Evolutionary conservation across 2,888 invertebrate species (phyloP).

Genomic region (Drosophila quinaria): DNA sequence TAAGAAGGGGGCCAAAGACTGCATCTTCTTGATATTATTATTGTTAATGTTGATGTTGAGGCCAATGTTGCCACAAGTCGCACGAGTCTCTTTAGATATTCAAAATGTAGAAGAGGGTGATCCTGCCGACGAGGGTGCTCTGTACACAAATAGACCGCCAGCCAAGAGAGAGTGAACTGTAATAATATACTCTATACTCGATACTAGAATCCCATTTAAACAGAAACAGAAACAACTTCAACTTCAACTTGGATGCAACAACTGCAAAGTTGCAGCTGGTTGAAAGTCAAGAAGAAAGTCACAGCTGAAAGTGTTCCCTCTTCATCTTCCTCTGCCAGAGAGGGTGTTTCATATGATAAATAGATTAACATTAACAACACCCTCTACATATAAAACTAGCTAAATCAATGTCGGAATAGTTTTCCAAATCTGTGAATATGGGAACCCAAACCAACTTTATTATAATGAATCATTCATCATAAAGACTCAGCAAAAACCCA

Average conservation of each 20-base stretch:
- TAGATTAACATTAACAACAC: conserved; percentile 36
- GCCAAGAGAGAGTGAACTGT: conserved; percentile 26
- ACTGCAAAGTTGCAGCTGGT: conserved; percentile 34
- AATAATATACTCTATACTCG: conserved; percentile 34
- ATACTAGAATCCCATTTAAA: conserved; percentile 10
- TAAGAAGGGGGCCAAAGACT: conserved; percentile 1
- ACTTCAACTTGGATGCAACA: conserved; percentile 11
- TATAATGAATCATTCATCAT: background rate
- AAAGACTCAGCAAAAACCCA: background rate
- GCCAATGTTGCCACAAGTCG: conserved; percentile 57
- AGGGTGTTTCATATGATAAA: conserved; percentile 36
- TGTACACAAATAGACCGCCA: conserved; percentile 45
- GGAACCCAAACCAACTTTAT: background rate
- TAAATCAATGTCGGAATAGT: conserved; percentile 23
- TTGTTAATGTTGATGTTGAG: conserved; percentile 28
- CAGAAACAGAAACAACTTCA: conserved; percentile 11
- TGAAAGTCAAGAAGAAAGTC: conserved; percentile 29
- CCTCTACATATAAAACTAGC: conserved; percentile 10
- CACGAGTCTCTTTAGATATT: conserved; percentile 51
- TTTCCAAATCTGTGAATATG: background rate
- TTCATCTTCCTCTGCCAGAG: background rate
- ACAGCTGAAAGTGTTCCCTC: conserved; percentile 31
- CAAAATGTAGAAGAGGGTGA: conserved; percentile 33
- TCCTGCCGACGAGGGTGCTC: conserved; percentile 31
- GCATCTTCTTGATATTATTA: conserved; percentile 31